Conservation (phyloP, 2,888 invertebrate species). For the Pheosia tremula region DNA sequence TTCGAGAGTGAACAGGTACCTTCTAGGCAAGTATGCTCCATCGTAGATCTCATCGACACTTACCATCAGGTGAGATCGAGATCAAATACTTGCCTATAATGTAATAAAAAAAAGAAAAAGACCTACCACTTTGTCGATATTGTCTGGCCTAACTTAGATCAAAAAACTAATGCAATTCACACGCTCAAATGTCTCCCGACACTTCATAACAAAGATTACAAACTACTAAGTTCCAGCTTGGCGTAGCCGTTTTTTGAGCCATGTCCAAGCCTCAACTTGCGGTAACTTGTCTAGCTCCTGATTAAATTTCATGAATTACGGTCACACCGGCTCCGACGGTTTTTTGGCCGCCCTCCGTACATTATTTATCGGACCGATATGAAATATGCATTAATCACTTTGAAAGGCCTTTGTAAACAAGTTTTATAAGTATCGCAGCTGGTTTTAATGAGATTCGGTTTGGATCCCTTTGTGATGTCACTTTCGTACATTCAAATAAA, state of each 20-base stretch:
- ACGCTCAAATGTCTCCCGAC: conserved; percentile 7
- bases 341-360: conserved; percentile 59
- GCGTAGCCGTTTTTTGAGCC: conserved; percentile 19
- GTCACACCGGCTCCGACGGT: conserved; percentile 57
- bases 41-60: too few relatives aligned
- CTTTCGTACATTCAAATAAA: conserved; percentile 8
- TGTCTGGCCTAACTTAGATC: too few relatives aligned
- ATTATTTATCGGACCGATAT: conserved; percentile 67
- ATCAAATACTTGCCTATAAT: too few relatives aligned
- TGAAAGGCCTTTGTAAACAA: conserved; percentile 56
- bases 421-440: conserved; percentile 48
- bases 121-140: too few relatives aligned
- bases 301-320: conserved; percentile 76
- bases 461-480: conserved; percentile 13
- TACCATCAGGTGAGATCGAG: too few relatives aligned
- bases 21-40: too few relatives aligned
- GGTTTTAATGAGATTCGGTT: conserved; percentile 45
- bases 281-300: conserved; percentile 59
- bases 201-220: conserved; percentile 7
- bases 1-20: too few relatives aligned
- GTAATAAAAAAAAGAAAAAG: too few relatives aligned
- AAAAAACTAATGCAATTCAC: conserved; percentile 7
- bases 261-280: conserved; percentile 22
- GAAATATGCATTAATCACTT: conserved; percentile 68
- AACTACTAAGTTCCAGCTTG: conserved; percentile 9